phyloP scores from a whole-genome alignment of 2,888 invertebrate species.

The Scaeva pyrastri region DNA sequence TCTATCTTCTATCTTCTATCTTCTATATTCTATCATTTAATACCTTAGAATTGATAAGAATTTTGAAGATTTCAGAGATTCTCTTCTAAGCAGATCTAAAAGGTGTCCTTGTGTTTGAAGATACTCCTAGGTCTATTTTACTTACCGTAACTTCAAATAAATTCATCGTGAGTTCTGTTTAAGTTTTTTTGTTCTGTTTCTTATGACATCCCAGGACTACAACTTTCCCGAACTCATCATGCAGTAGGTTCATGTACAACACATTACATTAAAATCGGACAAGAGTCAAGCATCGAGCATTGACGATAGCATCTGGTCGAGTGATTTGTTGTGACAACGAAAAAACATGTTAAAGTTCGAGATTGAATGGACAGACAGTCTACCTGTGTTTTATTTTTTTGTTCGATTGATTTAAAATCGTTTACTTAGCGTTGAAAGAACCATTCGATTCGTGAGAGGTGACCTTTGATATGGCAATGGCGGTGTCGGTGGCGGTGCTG shows the following conservation, averaged over 20 bases:
- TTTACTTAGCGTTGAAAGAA: slow-evolving; percentile 62
- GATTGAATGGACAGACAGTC: slow-evolving; percentile 49
- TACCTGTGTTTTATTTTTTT: slow-evolving; percentile 45
- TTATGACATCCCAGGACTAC: not conserved
- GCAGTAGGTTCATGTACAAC: slow-evolving; percentile 42
- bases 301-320: slow-evolving; percentile 59
- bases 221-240: slow-evolving; percentile 16
- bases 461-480: slow-evolving; percentile 57
- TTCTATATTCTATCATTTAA: too few species aligned
- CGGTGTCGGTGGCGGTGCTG: too few species aligned
- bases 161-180: not conserved
- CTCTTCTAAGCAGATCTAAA: too few species aligned
- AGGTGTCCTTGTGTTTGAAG: too few species aligned
- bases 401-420: slow-evolving; percentile 70
- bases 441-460: slow-evolving; percentile 45
- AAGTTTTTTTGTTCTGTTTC: not conserved
- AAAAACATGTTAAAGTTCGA: slow-evolving; percentile 69
- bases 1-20: too few species aligned
- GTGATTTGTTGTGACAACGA: slow-evolving; percentile 71
- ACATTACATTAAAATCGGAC: slow-evolving; percentile 41
- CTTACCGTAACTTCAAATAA: not conserved
- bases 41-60: too few species aligned
- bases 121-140: not conserved
- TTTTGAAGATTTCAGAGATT: too few species aligned
- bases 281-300: slow-evolving; percentile 39